Evolutionary conservation across 1,140 invertebrate species (phyloP).

Genomic region (Drosophila kepulauana): DNA sequence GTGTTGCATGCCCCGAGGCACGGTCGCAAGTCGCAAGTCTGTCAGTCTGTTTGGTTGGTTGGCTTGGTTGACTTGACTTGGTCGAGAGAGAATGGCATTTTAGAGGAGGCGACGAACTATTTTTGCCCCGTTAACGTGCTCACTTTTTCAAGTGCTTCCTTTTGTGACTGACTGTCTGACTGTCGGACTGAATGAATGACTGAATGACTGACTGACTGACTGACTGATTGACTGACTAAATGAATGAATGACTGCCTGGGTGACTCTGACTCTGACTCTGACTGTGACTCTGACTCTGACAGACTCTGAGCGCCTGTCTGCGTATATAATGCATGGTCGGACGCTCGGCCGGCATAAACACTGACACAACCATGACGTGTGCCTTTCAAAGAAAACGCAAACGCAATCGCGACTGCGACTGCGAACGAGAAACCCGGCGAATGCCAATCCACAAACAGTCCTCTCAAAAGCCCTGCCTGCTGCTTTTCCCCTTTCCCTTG

Average conservation of each 20-base stretch:
- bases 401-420: slow-evolving; percentile 51
- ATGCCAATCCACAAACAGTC: slow-evolving; percentile 15
- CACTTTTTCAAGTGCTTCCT: slow-evolving; percentile 76
- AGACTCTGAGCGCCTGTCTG: slow-evolving; percentile 66
- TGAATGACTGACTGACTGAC: slow-evolving; percentile 43
- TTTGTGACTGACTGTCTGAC: slow-evolving; percentile 55
- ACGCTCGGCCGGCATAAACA: slow-evolving; percentile 71
- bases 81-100: slow-evolving; percentile 42
- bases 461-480: background rate
- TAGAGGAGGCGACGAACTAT: slow-evolving; percentile 75
- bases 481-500: background rate
- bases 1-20: slow-evolving; percentile 12
- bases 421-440: slow-evolving; percentile 51
- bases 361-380: slow-evolving; percentile 78
- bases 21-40: background rate
- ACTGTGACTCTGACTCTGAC: slow-evolving; percentile 27
- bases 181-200: slow-evolving; percentile 53
- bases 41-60: slow-evolving; percentile 16
- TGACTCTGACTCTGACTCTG: slow-evolving; percentile 30
- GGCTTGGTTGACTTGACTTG: background rate
- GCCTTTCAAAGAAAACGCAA: slow-evolving; percentile 73
- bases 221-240: slow-evolving; percentile 15
- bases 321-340: slow-evolving; percentile 67
- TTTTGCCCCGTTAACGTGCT: slow-evolving; percentile 75
- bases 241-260: slow-evolving; percentile 26